phyloP scores from a whole-genome alignment of 1,140 invertebrate species.

The Temnothorax curvispinosus region DNA sequence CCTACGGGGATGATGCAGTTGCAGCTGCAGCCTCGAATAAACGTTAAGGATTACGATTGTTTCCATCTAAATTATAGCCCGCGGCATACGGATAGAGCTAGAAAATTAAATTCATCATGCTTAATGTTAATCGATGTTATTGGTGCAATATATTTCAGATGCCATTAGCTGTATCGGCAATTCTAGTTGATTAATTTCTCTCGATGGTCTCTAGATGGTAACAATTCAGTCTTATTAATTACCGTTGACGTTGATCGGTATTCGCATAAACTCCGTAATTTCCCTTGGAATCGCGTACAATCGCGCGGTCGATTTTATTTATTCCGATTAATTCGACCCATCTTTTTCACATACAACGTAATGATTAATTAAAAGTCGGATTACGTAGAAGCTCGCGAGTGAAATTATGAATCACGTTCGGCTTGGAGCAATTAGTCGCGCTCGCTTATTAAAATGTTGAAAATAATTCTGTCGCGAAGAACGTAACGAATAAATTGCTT shows the following conservation, averaged over 20 bases:
- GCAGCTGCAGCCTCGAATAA: not conserved
- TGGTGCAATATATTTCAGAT: not conserved
- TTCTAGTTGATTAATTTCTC: not conserved
- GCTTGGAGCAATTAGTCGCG: slow-evolving; percentile 1
- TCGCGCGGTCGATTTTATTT: not conserved
- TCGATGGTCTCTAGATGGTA: not conserved
- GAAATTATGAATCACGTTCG: not conserved
- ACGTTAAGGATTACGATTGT: not conserved
- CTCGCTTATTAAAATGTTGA: slow-evolving; percentile 19
- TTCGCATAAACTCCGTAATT: not conserved
- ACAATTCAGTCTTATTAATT: slow-evolving; percentile 9
- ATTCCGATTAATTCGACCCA: not conserved
- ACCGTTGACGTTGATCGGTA: not conserved
- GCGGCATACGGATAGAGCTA: not conserved
- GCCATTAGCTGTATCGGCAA: not conserved
- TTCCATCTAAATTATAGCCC: not conserved
- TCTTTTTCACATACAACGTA: not conserved
- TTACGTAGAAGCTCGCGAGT: not conserved
- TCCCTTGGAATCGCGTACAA: not conserved
- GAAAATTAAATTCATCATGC: slow-evolving; percentile 1
- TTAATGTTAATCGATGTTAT: slow-evolving; percentile 29
- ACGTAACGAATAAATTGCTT: slow-evolving; percentile 40
- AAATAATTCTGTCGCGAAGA: slow-evolving; percentile 16
- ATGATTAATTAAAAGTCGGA: not conserved
- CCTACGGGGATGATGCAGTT: not conserved